These are phyloP conservation scores for Tichodroma muraria DNA, from an alignment of 2,113 vertebrate species.

Conservation along the genomic window DNA sequence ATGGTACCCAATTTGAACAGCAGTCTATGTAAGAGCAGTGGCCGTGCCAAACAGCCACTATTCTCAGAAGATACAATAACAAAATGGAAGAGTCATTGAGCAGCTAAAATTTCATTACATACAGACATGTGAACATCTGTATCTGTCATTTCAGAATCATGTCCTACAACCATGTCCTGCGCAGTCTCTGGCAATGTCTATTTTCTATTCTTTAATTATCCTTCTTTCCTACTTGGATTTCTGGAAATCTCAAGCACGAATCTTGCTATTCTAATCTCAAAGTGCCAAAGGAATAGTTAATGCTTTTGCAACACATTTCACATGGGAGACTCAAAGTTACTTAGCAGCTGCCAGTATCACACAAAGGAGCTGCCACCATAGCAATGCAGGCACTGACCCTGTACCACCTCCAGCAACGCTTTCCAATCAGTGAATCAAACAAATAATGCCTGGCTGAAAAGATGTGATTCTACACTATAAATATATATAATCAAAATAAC, in stretches of 20 bases:
- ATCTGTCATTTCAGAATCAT: not conserved
- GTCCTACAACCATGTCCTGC: not conserved
- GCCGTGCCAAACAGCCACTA: not conserved
- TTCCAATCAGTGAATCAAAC: not conserved
- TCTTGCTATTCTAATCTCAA: not conserved
- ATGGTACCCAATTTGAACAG: not conserved
- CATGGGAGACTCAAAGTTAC: not conserved
- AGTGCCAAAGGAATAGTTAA: not conserved
- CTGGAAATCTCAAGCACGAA: not conserved
- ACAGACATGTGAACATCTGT: not conserved
- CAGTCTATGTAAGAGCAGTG: not conserved
- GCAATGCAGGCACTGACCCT: not conserved
- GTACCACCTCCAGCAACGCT: fast-evolving
- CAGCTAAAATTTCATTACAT: not conserved
- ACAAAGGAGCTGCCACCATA: not conserved
- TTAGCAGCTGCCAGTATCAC: not conserved
- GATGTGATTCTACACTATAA: not conserved
- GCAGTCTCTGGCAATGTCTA: not conserved
- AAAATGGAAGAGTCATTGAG: not conserved
- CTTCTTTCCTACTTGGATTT: not conserved
- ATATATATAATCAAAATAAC: not conserved
- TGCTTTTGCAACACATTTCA: not conserved
- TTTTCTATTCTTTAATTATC: not conserved
- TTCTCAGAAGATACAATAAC: not conserved
- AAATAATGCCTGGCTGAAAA: not conserved